phyloP scores from a whole-genome alignment of 2,113 vertebrate genomes.

The Eira barbara region DNA sequence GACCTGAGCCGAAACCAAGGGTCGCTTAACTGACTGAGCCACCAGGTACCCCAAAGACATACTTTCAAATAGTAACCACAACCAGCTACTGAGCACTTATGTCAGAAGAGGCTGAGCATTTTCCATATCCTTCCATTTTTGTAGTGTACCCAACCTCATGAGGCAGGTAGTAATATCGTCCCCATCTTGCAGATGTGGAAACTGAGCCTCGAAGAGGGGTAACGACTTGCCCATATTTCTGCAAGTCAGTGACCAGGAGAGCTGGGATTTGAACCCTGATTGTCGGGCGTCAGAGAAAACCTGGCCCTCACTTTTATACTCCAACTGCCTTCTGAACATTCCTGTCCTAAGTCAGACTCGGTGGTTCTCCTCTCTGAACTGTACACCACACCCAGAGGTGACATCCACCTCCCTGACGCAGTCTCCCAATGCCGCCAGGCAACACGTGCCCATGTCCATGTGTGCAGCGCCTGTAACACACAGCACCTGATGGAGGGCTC shows the following conservation, averaged over 20 bases:
- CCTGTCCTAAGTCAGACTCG: not conserved
- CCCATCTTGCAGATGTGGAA: not conserved
- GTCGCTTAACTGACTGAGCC: not conserved
- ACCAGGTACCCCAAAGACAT: not conserved
- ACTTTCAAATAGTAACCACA: not conserved
- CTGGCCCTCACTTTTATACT: not conserved
- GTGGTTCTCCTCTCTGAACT: not conserved
- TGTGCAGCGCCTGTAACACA: too few species aligned
- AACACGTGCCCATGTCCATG: rapidly evolving
- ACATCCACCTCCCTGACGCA: rapidly evolving
- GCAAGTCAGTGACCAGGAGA: not conserved
- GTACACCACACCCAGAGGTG: not conserved
- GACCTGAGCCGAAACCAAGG: not conserved
- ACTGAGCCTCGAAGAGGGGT: not conserved
- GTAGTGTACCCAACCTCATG: rapidly evolving
- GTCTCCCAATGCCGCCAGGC: rapidly evolving
- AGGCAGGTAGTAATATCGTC: not conserved
- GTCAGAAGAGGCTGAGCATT: too few species aligned
- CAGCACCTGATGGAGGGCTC: rapidly evolving
- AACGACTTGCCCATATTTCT: not conserved
- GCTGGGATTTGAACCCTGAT: not conserved
- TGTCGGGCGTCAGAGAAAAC: not conserved
- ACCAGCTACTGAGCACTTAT: not conserved
- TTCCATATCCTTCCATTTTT: not conserved
- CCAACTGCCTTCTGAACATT: not conserved